phyloP scores from a whole-genome alignment of 2,888 invertebrate genomes.

The Phyto melanocephala region DNA sequence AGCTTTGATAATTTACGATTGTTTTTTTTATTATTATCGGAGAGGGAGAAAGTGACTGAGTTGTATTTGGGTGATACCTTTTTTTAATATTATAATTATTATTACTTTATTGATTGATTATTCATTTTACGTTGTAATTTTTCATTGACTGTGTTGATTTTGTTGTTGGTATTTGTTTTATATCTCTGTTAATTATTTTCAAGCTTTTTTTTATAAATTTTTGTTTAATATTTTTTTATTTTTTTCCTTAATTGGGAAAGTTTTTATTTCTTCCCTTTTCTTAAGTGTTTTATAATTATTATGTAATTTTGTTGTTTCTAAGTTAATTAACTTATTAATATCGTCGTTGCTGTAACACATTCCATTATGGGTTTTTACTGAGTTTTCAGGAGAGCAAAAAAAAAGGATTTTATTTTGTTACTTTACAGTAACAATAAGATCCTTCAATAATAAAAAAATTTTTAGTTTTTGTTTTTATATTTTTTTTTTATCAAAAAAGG shows the following conservation, averaged over 20 bases:
- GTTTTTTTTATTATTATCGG: too few species aligned
- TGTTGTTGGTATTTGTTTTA: background rate
- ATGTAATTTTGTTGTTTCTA: conserved; percentile 1
- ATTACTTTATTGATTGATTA: conserved; percentile 21
- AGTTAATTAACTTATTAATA: conserved; percentile 40
- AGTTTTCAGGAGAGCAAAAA: too few species aligned
- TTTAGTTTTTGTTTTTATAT: conserved; percentile 10
- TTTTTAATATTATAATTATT: background rate
- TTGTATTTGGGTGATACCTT: background rate
- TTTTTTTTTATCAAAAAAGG: conserved; percentile 17
- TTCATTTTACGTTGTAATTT: conserved; percentile 58
- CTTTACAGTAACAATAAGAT: too few species aligned
- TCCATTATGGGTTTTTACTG: too few species aligned
- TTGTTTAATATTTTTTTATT: background rate
- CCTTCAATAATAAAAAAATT: too few species aligned
- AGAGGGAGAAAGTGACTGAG: background rate
- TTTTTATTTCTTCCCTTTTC: background rate
- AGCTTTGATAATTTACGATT: too few species aligned
- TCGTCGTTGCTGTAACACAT: too few species aligned
- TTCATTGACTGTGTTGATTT: conserved; percentile 61
- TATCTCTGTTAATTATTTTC: conserved; percentile 5
- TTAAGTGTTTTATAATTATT: background rate
- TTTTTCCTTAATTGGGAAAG: background rate
- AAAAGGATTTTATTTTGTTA: too few species aligned
- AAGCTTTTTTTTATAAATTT: conserved; percentile 33